Percentiles rank a stretch among this genome's conserved stretches.
Evolutionary conservation across 2,888 invertebrate species (phyloP).

Genomic region (Leptopilina drosophilae): DNA sequence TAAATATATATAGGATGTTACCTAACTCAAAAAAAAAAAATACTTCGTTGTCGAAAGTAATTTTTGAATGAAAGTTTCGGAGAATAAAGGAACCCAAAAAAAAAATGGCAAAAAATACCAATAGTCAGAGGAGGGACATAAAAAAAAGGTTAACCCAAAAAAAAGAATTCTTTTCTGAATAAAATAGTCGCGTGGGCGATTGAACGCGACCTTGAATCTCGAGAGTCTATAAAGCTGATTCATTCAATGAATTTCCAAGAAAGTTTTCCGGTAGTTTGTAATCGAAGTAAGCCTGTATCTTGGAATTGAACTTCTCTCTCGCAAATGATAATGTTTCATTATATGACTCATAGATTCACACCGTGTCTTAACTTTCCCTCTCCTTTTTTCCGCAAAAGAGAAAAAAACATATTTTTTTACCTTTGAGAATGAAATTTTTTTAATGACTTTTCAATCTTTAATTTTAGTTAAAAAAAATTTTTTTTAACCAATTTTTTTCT

Average conservation of each 20-base stretch:
- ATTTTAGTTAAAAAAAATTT: too few relatives aligned
- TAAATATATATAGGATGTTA: too few relatives aligned
- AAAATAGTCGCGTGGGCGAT: slow-evolving; percentile 53
- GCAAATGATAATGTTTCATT: slow-evolving; percentile 26
- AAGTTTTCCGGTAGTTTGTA: slow-evolving; percentile 58
- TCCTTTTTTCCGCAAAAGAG: neutral
- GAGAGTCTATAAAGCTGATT: slow-evolving; percentile 49
- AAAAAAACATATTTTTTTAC: too few relatives aligned
- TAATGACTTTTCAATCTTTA: too few relatives aligned
- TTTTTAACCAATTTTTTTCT: too few relatives aligned
- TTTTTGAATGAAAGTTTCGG: too few relatives aligned
- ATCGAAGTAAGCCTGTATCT: slow-evolving; percentile 52
- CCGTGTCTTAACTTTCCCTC: neutral
- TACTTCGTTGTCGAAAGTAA: too few relatives aligned
- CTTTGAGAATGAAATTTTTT: too few relatives aligned
- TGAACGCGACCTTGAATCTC: slow-evolving; percentile 62
- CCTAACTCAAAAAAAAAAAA: too few relatives aligned
- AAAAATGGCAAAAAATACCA: too few relatives aligned
- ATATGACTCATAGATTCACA: slow-evolving; percentile 28
- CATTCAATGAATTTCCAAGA: slow-evolving; percentile 59
- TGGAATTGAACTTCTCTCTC: slow-evolving; percentile 45
- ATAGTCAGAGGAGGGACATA: neutral
- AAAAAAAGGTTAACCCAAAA: neutral
- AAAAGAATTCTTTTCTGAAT: neutral
- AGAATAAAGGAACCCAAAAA: too few relatives aligned